Base-by-base conservation (phyloP, 2,888 invertebrate species). In the Catotricha subobsoleta region DNA sequence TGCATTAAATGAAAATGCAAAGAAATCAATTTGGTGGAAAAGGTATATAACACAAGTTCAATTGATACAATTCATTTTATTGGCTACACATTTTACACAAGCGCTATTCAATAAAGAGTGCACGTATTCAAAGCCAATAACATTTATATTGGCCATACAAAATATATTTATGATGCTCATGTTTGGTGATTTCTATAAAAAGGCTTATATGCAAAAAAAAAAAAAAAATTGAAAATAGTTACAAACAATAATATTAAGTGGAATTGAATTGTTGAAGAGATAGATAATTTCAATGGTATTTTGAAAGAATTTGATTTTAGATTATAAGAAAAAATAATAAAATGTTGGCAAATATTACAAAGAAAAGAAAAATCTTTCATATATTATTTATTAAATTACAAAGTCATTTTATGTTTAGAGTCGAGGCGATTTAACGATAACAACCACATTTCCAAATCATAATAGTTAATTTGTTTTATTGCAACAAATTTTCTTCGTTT, bases 1-100 rank as follows among this genome's bases (percentile, higher is more conserved):
- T 0, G 79, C 80, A 1, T 63, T 75, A 43, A 67, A 77, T 39
- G 78, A 79, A 1, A 67, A 68, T 35, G 71, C 75, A 54, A 77
- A 76, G 51, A 65, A 74, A 43, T 76, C 73, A 43, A 56, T 76
- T 1, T 78, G 78, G 76, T 77, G 81, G 75, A 86, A 84, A 56
- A 80, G 78, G 49, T 68, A 79, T 51, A 73, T 86, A 47, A 84
- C 84, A 0, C 77, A 76, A 50, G 53, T 83, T 47, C 84, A 86
- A 62, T 65, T 72, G 66, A 12, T 67, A 0, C 79, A 78, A 54
- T 78, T 79, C 52, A 54, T 68, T 36, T 47, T 67, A 44, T 58
- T 69, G 18, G 56, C 70, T 0, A 39, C 71, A 0, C 72, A 74
- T 48, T 71, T 67, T 54, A 47, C 53, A 0, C 48, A 54, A 1